Evolutionary conservation across 2,113 vertebrate species (phyloP).

Genomic region (Sapayoa aenigma): DNA sequence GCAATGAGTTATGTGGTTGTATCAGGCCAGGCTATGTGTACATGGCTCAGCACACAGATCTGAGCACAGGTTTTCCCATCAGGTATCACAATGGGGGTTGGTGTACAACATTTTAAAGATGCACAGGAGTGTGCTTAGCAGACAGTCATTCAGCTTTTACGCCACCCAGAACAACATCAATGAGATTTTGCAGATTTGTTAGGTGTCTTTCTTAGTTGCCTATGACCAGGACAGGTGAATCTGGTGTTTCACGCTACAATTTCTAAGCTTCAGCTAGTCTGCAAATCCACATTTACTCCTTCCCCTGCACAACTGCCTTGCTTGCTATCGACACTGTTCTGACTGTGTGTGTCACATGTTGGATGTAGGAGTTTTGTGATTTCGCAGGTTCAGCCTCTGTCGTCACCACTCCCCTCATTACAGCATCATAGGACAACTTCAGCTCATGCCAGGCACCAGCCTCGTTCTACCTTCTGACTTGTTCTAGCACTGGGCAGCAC

Average conservation of each 20-base stretch:
- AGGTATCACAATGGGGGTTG: not conserved
- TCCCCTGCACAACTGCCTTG: not conserved
- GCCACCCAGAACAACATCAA: not conserved
- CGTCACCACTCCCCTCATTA: rapidly evolving
- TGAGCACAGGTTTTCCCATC: not conserved
- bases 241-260: not conserved
- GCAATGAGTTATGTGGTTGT: not conserved
- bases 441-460: not conserved
- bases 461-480: not conserved
- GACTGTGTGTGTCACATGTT: not conserved
- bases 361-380: not conserved
- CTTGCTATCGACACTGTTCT: not conserved
- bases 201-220: not conserved
- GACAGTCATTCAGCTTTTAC: not conserved
- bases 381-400: not conserved
- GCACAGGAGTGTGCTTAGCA: not conserved
- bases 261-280: not conserved
- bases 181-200: not conserved
- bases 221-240: not conserved
- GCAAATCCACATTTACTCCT: not conserved
- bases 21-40: not conserved
- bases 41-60: not conserved
- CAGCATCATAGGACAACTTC: not conserved
- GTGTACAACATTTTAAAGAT: not conserved
- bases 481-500: not conserved